phyloP scores from a whole-genome alignment of 1,140 invertebrate genomes.

The Tetragnatha versicolor region DNA sequence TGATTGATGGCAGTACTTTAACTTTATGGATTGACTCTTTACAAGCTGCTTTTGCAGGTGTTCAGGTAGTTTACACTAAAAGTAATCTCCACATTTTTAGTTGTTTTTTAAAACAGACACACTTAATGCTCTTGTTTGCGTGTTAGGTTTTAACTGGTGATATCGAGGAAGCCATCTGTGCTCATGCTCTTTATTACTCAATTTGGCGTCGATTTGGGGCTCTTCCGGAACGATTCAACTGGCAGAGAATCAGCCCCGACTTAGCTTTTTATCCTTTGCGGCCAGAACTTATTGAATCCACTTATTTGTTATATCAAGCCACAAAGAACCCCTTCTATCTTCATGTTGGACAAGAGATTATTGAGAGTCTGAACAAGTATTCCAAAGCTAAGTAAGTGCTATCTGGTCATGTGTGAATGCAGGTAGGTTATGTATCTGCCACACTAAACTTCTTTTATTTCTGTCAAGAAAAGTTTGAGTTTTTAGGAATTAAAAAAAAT shows the following conservation, averaged over 20 bases:
- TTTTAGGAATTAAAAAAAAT: too few relatives aligned
- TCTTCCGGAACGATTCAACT: constrained; percentile 76
- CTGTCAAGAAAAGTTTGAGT: too few relatives aligned
- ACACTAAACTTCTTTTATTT: too few relatives aligned
- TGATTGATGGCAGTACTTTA: constrained; percentile 71
- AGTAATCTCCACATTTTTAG: not conserved
- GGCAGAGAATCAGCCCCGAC: constrained; percentile 72
- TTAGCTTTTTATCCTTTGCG: constrained; percentile 74
- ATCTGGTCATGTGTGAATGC: too few relatives aligned
- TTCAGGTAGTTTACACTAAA: constrained; percentile 66
- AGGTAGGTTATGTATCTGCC: too few relatives aligned
- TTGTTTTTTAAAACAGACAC: not conserved
- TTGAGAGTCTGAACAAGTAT: constrained; percentile 71
- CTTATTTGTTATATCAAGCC: constrained; percentile 75
- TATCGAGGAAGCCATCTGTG: constrained; percentile 76
- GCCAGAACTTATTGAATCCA: constrained; percentile 75
- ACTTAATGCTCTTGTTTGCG: not conserved
- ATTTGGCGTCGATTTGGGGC: constrained; percentile 74
- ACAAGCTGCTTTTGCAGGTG: constrained; percentile 72
- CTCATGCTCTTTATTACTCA: constrained; percentile 73
- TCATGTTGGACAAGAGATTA: constrained; percentile 73
- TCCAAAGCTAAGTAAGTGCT: constrained; percentile 67
- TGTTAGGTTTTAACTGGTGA: constrained; percentile 73
- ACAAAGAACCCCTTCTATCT: constrained; percentile 78
- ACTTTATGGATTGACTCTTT: constrained; percentile 76